Percentiles rank a stretch among this genome's conserved stretches.
These are phyloP conservation scores for Torymus tubicola DNA, from an alignment of 2,888 invertebrate genomes.

Conservation along the genomic window DNA sequence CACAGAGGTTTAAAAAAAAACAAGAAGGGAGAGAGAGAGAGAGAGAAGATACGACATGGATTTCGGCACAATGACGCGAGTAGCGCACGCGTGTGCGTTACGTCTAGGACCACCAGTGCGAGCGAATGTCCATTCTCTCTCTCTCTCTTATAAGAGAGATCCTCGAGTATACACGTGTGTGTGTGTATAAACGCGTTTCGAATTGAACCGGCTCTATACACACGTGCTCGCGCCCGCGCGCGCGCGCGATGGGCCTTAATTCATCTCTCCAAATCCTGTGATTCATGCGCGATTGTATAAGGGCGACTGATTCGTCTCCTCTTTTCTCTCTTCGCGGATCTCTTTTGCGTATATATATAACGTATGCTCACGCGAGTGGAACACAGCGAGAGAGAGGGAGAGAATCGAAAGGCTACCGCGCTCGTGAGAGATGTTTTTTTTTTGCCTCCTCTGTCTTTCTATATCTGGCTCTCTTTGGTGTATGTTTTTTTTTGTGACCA, in stretches of 20 bases:
- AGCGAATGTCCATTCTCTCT: conserved; percentile 59
- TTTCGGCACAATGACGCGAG: conserved; percentile 65
- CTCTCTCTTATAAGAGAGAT: conserved; percentile 51
- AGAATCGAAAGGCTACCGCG: conserved; percentile 21
- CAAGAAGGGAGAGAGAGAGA: conserved; percentile 53
- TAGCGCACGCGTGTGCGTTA: conserved; percentile 55
- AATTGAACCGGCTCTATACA: conserved; percentile 69
- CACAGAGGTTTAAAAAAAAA: conserved; percentile 60
- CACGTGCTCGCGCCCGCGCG: conserved; percentile 48
- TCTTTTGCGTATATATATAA: background rate
- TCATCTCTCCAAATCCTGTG: conserved; percentile 72
- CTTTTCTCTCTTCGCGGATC: background rate
- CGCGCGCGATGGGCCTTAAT: conserved; percentile 68
- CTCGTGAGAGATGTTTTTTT: background rate
- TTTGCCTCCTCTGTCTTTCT: conserved; percentile 1
- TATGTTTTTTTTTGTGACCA: background rate
- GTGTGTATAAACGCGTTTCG: conserved; percentile 67
- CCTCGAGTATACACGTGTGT: too few species aligned
- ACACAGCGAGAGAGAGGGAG: background rate
- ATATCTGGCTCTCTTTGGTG: background rate
- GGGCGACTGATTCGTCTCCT: conserved; percentile 32
- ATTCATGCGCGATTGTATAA: conserved; percentile 65
- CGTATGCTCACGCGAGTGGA: conserved; percentile 3
- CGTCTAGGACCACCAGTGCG: conserved; percentile 69
- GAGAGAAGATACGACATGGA: conserved; percentile 20